Evolutionary conservation across 1,140 invertebrate genomes (phyloP).

Genomic region (Nasonia vitripennis): DNA sequence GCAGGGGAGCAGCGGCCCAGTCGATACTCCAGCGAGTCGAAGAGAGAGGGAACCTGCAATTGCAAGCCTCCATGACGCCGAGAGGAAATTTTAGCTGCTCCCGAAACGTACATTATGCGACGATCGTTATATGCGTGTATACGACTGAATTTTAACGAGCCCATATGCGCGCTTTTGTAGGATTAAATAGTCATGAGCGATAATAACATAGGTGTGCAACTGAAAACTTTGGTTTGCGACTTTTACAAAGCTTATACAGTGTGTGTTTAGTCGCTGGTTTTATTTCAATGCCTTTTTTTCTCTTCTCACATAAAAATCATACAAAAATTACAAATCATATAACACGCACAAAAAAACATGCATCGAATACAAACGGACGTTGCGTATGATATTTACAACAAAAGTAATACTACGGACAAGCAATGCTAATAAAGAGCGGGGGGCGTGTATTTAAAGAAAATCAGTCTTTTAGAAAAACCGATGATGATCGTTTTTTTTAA

Average conservation of each 20-base stretch:
- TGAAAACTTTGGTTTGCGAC: too few species aligned
- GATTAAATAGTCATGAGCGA: too few species aligned
- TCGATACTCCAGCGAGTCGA: neutral
- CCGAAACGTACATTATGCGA: neutral
- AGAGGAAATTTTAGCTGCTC: neutral
- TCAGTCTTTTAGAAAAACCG: constrained; percentile 27
- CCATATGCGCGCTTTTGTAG: too few species aligned
- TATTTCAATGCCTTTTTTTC: neutral
- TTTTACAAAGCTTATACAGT: too few species aligned
- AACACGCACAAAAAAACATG: neutral
- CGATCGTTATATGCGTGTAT: too few species aligned
- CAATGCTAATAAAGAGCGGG: neutral
- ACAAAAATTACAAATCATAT: neutral
- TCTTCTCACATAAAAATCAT: neutral
- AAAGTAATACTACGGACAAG: neutral
- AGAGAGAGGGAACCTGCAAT: neutral
- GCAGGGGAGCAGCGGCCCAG: neutral
- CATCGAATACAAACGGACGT: neutral
- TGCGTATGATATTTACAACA: neutral
- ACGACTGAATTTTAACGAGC: too few species aligned
- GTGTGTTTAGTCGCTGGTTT: neutral
- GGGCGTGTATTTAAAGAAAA: neutral
- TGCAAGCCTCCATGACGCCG: neutral
- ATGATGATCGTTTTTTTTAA: constrained; percentile 15
- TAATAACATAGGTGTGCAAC: too few species aligned